These are phyloP conservation scores for Macroglossus sobrinus DNA, from an alignment of 2,113 vertebrate genomes.

Conservation along the genomic window DNA sequence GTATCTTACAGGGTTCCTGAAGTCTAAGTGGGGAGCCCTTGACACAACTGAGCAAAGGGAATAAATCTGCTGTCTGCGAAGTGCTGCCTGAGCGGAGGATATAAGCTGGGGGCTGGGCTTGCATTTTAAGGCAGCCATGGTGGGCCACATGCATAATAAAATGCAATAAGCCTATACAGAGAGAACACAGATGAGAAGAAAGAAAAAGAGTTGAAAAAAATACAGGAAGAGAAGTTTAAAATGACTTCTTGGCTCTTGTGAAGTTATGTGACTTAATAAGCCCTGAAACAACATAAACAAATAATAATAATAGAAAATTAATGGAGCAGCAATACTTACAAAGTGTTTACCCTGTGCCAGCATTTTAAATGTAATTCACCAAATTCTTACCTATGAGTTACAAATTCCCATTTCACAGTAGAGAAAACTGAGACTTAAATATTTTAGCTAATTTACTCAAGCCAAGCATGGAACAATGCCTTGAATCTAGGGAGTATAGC, in stretches of 20 bases:
- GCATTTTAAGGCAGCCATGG: not conserved
- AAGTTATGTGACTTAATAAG: not conserved
- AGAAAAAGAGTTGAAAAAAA: not conserved
- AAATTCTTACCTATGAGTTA: not conserved
- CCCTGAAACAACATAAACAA: not conserved
- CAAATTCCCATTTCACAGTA: not conserved
- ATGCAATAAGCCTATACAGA: not conserved
- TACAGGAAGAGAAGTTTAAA: not conserved
- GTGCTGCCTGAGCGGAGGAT: not conserved
- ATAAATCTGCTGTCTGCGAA: not conserved
- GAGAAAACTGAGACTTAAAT: not conserved
- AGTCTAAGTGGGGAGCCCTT: not conserved
- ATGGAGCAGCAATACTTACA: not conserved
- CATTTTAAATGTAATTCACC: not conserved
- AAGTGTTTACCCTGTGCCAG: not conserved
- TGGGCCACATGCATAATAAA: not conserved
- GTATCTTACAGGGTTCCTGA: not conserved
- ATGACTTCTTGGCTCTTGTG: not conserved
- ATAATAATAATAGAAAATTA: not conserved
- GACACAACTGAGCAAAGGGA: no score
- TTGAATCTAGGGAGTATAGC: not conserved
- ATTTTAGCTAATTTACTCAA: not conserved
- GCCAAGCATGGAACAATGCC: not conserved
- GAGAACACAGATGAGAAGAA: not conserved
- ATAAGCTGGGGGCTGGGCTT: not conserved